These are phyloP conservation scores for Battus philenor DNA, from an alignment of 1,140 invertebrate species.

Conservation along the genomic window DNA sequence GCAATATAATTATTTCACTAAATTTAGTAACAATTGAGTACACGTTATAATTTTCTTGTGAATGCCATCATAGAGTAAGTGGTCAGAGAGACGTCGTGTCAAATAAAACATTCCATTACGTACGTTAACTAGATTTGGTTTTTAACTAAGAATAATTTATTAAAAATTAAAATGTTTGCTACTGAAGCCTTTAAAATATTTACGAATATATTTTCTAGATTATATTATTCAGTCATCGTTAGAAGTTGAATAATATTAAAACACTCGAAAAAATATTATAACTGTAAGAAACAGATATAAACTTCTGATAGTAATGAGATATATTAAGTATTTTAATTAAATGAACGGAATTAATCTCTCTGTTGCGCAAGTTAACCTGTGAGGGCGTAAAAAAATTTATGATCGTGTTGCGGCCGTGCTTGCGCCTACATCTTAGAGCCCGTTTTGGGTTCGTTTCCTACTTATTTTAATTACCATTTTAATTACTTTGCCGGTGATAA, in stretches of 20 bases:
- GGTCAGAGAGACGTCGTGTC: neutral
- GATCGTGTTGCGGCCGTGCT: slow-evolving; percentile 31
- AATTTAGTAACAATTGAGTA: slow-evolving; percentile 9
- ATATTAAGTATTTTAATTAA: no score
- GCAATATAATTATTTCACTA: slow-evolving; percentile 11
- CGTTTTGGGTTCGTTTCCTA: slow-evolving; percentile 56
- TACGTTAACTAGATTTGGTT: no score
- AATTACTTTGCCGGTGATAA: slow-evolving; percentile 57
- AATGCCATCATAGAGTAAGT: slow-evolving; percentile 10
- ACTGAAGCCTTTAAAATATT: no score
- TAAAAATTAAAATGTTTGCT: no score
- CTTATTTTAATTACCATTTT: slow-evolving; percentile 68
- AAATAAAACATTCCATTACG: no score
- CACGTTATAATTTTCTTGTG: slow-evolving; percentile 12
- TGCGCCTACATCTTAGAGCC: slow-evolving; percentile 54
- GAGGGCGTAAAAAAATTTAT: slow-evolving; percentile 57
- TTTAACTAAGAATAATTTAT: no score
- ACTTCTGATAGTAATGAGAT: slow-evolving; percentile 9
- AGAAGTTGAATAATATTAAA: neutral
- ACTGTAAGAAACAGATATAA: no score
- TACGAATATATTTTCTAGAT: no score
- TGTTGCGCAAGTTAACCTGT: slow-evolving; percentile 38
- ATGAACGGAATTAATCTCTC: no score
- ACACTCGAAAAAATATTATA: neutral
- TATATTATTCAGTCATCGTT: no score